phyloP scores from a whole-genome alignment of 2,888 invertebrate species.

The Acanthopleura granulata region DNA sequence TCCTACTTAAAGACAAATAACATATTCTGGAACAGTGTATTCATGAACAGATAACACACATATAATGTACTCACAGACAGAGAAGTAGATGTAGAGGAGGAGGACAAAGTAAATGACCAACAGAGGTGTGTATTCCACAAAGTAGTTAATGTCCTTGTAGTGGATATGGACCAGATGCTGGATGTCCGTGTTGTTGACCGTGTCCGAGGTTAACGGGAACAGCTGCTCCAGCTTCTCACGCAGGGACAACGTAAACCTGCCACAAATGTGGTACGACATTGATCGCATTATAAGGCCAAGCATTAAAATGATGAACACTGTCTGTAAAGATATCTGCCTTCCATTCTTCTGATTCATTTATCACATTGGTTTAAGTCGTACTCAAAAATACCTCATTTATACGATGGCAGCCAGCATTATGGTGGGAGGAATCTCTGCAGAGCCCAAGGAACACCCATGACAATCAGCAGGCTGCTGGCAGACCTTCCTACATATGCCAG shows the following conservation, averaged over 20 bases:
- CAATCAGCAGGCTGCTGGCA: no score
- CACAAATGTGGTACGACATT: neutral
- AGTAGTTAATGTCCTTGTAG: conserved; percentile 79
- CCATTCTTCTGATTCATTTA: no score
- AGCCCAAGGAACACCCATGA: no score
- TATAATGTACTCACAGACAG: conserved; percentile 76
- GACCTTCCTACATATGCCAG: no score
- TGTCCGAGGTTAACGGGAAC: conserved; percentile 51
- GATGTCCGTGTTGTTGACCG: conserved; percentile 51
- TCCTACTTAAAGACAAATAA: no score
- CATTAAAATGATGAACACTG: no score
- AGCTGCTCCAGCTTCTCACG: conserved; percentile 59
- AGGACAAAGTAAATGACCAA: conserved; percentile 86
- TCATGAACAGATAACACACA: neutral
- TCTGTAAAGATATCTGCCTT: no score
- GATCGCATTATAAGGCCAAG: no score
- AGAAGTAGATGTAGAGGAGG: conserved; percentile 94
- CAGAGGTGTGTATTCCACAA: conserved; percentile 77
- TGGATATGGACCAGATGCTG: conserved; percentile 78
- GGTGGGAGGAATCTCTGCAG: no score
- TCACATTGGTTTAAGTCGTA: no score
- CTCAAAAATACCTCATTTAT: no score
- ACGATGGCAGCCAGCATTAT: no score
- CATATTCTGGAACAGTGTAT: neutral
- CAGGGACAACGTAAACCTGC: conserved; percentile 82